phyloP scores from a whole-genome alignment of 2,113 vertebrate species.

The Gambusia affinis region DNA sequence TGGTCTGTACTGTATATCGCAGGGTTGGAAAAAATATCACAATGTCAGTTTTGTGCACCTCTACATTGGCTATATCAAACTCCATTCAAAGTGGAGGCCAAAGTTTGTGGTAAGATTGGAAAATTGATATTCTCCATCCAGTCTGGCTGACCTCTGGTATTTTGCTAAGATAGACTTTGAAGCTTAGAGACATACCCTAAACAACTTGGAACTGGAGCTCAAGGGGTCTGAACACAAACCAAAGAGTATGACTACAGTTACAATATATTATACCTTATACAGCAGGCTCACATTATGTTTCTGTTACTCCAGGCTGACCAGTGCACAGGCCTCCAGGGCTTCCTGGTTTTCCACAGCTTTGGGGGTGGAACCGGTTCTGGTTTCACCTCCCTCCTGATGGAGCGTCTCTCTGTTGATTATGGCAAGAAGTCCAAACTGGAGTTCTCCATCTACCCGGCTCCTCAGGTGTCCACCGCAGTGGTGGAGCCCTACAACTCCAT shows the following conservation, averaged over 20 bases:
- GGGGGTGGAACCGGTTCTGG: conserved; percentile 81
- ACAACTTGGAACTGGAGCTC: too few relatives aligned
- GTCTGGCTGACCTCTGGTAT: neutral
- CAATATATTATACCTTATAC: neutral
- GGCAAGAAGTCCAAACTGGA: conserved; percentile 94
- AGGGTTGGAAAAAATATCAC: too few relatives aligned
- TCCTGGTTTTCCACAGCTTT: conserved; percentile 82
- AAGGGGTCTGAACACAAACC: too few relatives aligned
- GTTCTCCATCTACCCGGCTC: conserved; percentile 91
- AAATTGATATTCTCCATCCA: neutral
- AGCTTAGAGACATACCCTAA: neutral
- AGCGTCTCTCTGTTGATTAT: conserved; percentile 90
- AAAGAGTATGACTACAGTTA: neutral
- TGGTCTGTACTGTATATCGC: too few relatives aligned
- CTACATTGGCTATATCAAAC: too few relatives aligned
- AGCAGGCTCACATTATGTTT: neutral
- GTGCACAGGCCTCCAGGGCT: conserved; percentile 70
- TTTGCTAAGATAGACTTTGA: neutral
- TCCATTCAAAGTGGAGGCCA: neutral
- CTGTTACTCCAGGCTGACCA: conserved; percentile 57
- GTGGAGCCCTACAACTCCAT: conserved; percentile 87
- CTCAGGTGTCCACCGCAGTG: conserved; percentile 79
- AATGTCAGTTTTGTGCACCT: too few relatives aligned
- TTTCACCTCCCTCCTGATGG: conserved; percentile 91
- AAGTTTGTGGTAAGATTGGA: neutral